A percentile compares a stretch with the other conserved stretches of the same genome.
These are phyloP conservation scores for Glaucidium brasilianum DNA, from an alignment of 2,113 vertebrate genomes.

Conservation along the genomic window DNA sequence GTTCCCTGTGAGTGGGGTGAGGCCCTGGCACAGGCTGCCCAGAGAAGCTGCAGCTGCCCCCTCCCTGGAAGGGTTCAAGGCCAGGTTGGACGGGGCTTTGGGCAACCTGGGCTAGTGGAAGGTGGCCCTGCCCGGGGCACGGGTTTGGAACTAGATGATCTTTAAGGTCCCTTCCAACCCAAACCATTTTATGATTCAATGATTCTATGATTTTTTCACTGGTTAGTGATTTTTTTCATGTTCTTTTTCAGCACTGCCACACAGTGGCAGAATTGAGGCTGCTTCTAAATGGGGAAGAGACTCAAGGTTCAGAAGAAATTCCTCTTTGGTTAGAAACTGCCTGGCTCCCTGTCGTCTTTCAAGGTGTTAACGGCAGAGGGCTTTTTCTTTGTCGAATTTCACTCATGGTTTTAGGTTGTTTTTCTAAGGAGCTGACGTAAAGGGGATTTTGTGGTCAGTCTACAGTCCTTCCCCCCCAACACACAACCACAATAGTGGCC, in stretches of 20 bases:
- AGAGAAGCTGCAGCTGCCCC: too few species aligned
- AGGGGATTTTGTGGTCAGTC: neutral
- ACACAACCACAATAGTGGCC: neutral
- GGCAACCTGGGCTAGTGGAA: too few species aligned
- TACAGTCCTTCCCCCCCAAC: too few species aligned
- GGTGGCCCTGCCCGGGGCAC: too few species aligned
- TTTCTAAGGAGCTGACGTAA: neutral
- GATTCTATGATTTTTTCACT: neutral
- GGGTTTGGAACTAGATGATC: too few species aligned
- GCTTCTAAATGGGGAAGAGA: neutral
- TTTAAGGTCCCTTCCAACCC: too few species aligned
- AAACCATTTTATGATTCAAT: too few species aligned
- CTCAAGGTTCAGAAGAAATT: neutral
- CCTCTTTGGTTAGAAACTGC: neutral
- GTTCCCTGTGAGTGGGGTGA: too few species aligned
- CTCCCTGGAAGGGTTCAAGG: too few species aligned
- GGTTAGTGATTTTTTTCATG: neutral
- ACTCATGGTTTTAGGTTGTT: neutral
- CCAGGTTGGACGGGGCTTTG: too few species aligned
- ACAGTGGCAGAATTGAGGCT: conserved; percentile 34
- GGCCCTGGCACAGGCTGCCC: too few species aligned
- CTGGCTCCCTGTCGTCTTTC: neutral
- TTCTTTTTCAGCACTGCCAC: conserved; percentile 12
- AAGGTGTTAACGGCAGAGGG: neutral
- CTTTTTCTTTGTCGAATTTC: neutral